Percentiles rank a stretch among this genome's conserved stretches.
phyloP scores from a whole-genome alignment of 2,113 vertebrate genomes.

The Rhipidura dahli region DNA sequence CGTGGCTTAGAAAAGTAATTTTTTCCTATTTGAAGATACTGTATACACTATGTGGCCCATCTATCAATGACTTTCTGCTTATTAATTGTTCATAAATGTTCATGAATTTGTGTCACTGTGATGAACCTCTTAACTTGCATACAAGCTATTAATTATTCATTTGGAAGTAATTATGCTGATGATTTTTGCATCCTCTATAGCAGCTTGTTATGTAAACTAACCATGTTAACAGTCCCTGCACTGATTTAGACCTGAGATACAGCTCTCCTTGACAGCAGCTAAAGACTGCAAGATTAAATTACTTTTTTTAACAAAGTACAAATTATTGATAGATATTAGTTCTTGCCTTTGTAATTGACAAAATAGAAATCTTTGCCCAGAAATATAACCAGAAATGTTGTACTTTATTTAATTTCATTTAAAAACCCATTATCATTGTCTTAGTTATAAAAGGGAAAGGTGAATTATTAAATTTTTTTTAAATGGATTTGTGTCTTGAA shows the following conservation, averaged over 20 bases:
- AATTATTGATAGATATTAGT: neutral
- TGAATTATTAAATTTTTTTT: neutral
- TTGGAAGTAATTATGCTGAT: slow-evolving; percentile 56
- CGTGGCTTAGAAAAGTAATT: slow-evolving; percentile 10
- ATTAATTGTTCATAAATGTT: slow-evolving; percentile 70
- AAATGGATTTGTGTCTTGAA: neutral
- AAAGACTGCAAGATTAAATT: neutral
- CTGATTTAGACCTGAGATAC: slow-evolving; percentile 7
- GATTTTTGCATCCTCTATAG: slow-evolving; percentile 33
- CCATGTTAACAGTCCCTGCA: slow-evolving; percentile 4
- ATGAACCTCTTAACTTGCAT: slow-evolving; percentile 46
- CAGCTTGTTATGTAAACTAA: slow-evolving; percentile 55
- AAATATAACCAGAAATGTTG: neutral
- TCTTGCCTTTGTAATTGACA: neutral
- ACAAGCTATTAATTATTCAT: slow-evolving; percentile 68
- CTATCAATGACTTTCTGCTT: slow-evolving; percentile 29
- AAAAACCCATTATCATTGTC: neutral
- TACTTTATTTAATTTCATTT: neutral
- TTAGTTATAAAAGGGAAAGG: neutral
- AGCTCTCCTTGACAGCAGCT: neutral
- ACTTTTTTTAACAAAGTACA: neutral
- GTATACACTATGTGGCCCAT: neutral
- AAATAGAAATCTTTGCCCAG: neutral
- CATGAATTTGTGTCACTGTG: slow-evolving; percentile 55
- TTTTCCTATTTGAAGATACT: neutral